phyloP scores from a whole-genome alignment of 2,113 vertebrate species.

The Gavialis gangeticus region DNA sequence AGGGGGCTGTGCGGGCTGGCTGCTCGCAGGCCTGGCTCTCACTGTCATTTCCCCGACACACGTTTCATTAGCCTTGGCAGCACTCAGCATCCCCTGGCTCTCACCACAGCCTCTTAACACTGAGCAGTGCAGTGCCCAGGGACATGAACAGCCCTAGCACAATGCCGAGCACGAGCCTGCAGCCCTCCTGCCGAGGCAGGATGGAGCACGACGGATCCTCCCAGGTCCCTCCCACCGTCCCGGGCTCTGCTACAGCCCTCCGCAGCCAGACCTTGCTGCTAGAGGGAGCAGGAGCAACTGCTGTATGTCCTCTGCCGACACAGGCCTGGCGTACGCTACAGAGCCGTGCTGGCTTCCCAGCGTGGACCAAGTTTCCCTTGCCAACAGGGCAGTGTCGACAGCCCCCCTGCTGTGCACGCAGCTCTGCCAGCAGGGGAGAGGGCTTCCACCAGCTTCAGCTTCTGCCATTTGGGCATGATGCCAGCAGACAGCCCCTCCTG shows the following conservation, averaged over 20 bases:
- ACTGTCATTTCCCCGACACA: neutral
- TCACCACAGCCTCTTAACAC: neutral
- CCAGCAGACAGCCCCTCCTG: too few species aligned
- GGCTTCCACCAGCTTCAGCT: too few species aligned
- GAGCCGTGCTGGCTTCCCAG: too few species aligned
- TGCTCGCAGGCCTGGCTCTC: neutral
- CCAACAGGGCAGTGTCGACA: too few species aligned
- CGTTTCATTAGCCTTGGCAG: neutral
- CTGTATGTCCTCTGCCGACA: too few species aligned
- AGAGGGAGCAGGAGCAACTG: too few species aligned
- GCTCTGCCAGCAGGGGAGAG: too few species aligned
- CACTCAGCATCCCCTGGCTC: neutral
- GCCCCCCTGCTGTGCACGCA: too few species aligned
- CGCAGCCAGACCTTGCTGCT: too few species aligned
- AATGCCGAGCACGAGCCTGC: neutral
- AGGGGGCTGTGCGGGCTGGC: neutral
- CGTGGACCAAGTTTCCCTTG: too few species aligned
- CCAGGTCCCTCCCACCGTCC: neutral
- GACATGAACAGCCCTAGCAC: neutral
- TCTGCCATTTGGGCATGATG: too few species aligned
- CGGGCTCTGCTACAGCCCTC: neutral
- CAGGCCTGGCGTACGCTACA: too few species aligned
- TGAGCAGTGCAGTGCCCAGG: neutral
- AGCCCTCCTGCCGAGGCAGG: neutral
- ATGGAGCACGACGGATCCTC: neutral